phyloP scores from a whole-genome alignment of 2,888 invertebrate genomes.

The Cheilosia grossa region DNA sequence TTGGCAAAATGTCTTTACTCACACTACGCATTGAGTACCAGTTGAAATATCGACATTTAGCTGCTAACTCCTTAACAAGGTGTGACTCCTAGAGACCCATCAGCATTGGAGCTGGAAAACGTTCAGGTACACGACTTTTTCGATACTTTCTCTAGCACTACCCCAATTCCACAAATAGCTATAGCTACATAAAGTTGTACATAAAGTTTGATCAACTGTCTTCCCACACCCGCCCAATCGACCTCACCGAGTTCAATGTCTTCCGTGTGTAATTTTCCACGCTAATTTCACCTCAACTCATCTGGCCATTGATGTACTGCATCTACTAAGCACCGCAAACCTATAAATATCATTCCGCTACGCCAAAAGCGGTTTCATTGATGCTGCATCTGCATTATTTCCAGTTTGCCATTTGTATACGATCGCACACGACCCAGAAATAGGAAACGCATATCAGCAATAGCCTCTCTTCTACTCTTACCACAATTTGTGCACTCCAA shows the following conservation, averaged over 20 bases:
- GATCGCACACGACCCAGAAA: neutral
- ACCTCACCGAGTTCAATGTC: conserved; percentile 54
- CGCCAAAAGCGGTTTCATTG: conserved; percentile 37
- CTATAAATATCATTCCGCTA: conserved; percentile 41
- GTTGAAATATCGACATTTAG: no score
- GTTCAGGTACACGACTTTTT: no score
- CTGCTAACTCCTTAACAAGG: no score
- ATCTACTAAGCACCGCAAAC: neutral
- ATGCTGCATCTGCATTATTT: conserved; percentile 30
- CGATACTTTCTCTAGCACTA: no score
- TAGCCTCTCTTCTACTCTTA: conserved; percentile 34
- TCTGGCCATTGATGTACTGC: conserved; percentile 23
- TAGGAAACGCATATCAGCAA: conserved; percentile 21
- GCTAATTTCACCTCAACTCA: conserved; percentile 49
- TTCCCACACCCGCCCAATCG: neutral
- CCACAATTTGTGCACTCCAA: conserved; percentile 30
- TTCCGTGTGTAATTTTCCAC: conserved; percentile 35
- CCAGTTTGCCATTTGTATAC: conserved; percentile 11
- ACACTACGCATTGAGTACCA: no score
- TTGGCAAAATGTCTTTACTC: no score
- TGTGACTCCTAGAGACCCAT: no score
- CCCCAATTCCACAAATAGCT: no score
- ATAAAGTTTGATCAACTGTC: no score
- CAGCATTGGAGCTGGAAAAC: no score
- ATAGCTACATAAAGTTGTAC: no score